A percentile compares a stretch with the other conserved stretches of the same genome.
Conservation (phyloP, 2,888 invertebrate genomes). For the Clitarchus hookeri region DNA sequence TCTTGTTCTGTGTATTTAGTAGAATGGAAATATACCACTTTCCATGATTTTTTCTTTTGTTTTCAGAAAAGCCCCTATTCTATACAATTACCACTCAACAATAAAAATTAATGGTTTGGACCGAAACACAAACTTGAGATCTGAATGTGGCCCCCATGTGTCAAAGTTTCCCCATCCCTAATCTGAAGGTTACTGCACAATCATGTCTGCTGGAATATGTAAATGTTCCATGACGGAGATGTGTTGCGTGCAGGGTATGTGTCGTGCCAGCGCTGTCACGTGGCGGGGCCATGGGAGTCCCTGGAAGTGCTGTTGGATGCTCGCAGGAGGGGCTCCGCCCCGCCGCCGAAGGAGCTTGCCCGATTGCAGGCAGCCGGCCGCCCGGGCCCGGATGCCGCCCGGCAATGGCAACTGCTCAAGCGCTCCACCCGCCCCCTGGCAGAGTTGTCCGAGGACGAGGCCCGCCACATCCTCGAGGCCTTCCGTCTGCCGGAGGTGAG, state of each 20-base stretch:
- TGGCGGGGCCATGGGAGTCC: conserved; percentile 67
- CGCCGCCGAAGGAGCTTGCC: conserved; percentile 55
- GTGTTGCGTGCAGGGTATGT: conserved; percentile 65
- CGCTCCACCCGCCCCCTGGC: conserved; percentile 56
- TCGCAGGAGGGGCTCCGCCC: conserved; percentile 46
- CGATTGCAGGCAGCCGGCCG: conserved; percentile 49
- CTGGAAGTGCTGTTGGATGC: conserved; percentile 59
- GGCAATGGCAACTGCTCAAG: conserved; percentile 57
- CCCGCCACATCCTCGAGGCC: conserved; percentile 57
- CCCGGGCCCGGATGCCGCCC: conserved; percentile 54
- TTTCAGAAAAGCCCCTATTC: too few relatives aligned
- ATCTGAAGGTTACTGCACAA: conserved; percentile 21
- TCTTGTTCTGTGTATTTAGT: too few relatives aligned
- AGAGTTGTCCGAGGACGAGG: conserved; percentile 55
- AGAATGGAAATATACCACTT: too few relatives aligned
- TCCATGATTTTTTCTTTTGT: too few relatives aligned
- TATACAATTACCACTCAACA: too few relatives aligned
- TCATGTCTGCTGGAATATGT: not conserved
- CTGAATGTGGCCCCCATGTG: not conserved
- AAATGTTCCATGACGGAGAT: too few relatives aligned
- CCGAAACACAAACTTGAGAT: too few relatives aligned
- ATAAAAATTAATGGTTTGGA: too few relatives aligned
- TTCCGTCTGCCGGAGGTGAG: conserved; percentile 59
- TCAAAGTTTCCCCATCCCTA: not conserved
- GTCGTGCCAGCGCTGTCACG: conserved; percentile 69